These are phyloP conservation scores for Maniola jurtina DNA, from an alignment of 1,140 invertebrate species.

Conservation along the genomic window DNA sequence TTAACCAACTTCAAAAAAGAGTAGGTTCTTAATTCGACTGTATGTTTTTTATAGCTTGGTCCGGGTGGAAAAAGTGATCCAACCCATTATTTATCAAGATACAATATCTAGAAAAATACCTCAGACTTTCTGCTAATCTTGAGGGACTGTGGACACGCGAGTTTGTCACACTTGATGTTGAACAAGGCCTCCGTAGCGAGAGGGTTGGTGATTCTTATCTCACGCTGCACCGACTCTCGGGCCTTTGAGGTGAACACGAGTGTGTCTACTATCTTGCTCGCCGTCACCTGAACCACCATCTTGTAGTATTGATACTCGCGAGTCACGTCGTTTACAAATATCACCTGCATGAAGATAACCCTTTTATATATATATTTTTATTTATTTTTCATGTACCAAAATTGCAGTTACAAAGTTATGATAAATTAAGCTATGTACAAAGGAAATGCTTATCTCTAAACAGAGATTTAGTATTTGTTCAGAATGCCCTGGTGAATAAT, in stretches of 20 bases:
- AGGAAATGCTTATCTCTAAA: too few species aligned
- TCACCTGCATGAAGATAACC: conserved; percentile 42
- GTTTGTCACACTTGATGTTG: conserved; percentile 42
- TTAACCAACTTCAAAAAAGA: too few species aligned
- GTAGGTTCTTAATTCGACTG: too few species aligned
- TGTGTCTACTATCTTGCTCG: conserved; percentile 55
- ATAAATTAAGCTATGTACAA: too few species aligned
- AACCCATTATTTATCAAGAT: too few species aligned
- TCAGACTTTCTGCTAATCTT: conserved; percentile 55
- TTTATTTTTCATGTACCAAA: too few species aligned
- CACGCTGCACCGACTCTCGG: conserved; percentile 53
- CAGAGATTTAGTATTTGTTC: too few species aligned
- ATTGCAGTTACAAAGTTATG: too few species aligned
- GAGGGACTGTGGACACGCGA: conserved; percentile 47
- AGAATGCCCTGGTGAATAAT: too few species aligned
- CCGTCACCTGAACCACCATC: conserved; percentile 45
- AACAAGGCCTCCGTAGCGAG: conserved; percentile 47
- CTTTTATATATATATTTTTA: too few species aligned
- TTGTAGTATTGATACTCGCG: conserved; percentile 68
- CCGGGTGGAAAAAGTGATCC: too few species aligned
- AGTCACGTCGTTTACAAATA: conserved; percentile 57
- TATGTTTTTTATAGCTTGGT: too few species aligned
- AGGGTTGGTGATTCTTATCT: conserved; percentile 54
- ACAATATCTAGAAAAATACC: conserved; percentile 33
- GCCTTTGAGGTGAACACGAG: conserved; percentile 53